Evolutionary conservation across 2,888 invertebrate species (phyloP), one percentile per base, ranked within the genome.

Genomic region (Agrenia bidenticulata): DNA sequence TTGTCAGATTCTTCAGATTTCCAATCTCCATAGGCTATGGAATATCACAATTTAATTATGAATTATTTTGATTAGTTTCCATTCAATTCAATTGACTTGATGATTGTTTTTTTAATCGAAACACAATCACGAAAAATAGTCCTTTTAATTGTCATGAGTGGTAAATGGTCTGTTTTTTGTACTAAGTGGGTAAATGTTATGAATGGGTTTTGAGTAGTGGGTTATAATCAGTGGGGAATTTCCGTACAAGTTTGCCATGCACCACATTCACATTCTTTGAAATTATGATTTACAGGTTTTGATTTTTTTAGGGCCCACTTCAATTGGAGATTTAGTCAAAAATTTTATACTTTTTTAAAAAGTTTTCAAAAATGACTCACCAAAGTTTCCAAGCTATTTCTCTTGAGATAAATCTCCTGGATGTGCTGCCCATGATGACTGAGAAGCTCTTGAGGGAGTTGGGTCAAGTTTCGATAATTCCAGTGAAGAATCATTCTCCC

Each of bases 341-440:
- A 19, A 15, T 42, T 32, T 24, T 49, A 57, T 42, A 56, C 17
- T 11, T 27, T 56, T 45, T 5, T 57, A 45, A 37, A 26, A 17
- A 57, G 11, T 50, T 37, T 24, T 50, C 23, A 32, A 32, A 32
- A 32, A 4, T 19, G 50, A 55, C 67, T 68, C 62, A 76, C 77
- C 71, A 77, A 58, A 51, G 59, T 62, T 5, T 66, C 76, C 0
- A 81, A 72, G 57, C 77, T 75, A 68, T 81, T 81, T 74, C 79
- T 78, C 60, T 81, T 81, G 1, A 81, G 72, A 73, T 81, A 81
- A 45, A 81, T 78, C 58, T 81, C 80, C 65, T 78, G 72, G 5
- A 81, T 73, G 27, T 80, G 77, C 27, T 68, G 66, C 1, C 80
- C 80, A 51, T 77, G 63, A 19, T 69, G 61, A 11, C 5, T 32